phyloP scores from a whole-genome alignment of 1,140 invertebrate genomes.

The Bombus waltoni region DNA sequence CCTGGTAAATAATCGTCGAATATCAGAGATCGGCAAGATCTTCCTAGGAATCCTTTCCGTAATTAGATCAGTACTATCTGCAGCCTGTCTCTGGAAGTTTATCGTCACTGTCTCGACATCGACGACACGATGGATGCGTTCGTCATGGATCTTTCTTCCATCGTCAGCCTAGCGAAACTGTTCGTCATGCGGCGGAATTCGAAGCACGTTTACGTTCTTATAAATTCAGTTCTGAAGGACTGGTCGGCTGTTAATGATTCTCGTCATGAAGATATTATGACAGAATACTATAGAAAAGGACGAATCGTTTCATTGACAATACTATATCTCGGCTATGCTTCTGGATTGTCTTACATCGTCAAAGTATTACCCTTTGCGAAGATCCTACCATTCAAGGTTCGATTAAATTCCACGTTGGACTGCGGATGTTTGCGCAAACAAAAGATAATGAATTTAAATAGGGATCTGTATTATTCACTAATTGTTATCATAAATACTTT shows the following conservation, averaged over 20 bases:
- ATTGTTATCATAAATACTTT: too few relatives aligned
- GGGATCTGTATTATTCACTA: too few relatives aligned
- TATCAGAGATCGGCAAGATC: neutral
- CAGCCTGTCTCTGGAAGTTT: conserved; percentile 49
- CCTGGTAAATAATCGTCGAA: neutral
- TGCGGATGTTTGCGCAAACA: too few relatives aligned
- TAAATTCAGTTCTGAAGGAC: conserved; percentile 47
- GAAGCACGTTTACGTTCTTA: conserved; percentile 27
- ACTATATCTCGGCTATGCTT: conserved; percentile 53
- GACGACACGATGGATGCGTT: conserved; percentile 65
- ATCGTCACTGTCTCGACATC: conserved; percentile 45
- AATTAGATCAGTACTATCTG: conserved; percentile 53
- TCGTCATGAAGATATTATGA: conserved; percentile 30
- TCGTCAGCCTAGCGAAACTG: conserved; percentile 57
- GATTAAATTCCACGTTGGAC: neutral
- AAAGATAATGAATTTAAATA: too few relatives aligned
- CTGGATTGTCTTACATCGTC: conserved; percentile 47
- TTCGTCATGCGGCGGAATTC: conserved; percentile 35
- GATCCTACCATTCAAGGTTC: conserved; percentile 11
- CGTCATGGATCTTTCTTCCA: conserved; percentile 58
- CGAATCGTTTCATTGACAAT: conserved; percentile 44
- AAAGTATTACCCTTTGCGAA: conserved; percentile 24
- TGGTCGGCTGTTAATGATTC: conserved; percentile 37
- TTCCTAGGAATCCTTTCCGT: neutral
- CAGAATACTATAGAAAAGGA: conserved; percentile 39